These are phyloP conservation scores for Callyntrura guangdongensis DNA, from an alignment of 2,888 invertebrate species.

Conservation along the genomic window DNA sequence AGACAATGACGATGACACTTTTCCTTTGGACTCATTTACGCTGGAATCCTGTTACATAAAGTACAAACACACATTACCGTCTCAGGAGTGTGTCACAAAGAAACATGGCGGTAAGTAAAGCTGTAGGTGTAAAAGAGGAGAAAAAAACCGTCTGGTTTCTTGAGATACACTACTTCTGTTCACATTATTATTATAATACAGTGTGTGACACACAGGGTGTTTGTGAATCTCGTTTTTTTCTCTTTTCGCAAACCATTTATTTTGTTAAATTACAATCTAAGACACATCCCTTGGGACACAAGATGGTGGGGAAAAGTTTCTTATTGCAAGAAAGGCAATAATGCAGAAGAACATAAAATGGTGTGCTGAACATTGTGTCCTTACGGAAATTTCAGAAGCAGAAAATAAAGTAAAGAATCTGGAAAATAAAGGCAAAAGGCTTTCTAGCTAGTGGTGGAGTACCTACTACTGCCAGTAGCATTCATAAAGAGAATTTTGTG, in stretches of 20 bases:
- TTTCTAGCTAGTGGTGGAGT: background rate
- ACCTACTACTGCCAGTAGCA: no score
- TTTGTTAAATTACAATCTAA: slow-evolving; percentile 52
- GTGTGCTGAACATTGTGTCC: background rate
- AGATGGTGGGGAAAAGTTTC: slow-evolving; percentile 23
- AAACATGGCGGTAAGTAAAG: background rate
- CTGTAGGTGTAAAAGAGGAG: background rate
- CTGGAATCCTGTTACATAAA: background rate
- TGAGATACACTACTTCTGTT: background rate
- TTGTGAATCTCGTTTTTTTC: slow-evolving; percentile 25
- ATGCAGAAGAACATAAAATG: background rate
- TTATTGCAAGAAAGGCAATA: background rate
- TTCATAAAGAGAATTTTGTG: background rate
- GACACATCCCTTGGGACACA: slow-evolving; percentile 28
- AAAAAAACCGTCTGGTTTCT: slow-evolving; percentile 5
- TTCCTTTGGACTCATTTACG: background rate
- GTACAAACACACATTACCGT: background rate
- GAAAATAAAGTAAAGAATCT: slow-evolving; percentile 27
- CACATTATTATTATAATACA: slow-evolving; percentile 33
- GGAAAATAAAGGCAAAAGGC: slow-evolving; percentile 17
- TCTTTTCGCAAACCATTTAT: slow-evolving; percentile 47
- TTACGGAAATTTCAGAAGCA: background rate
- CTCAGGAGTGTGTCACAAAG: background rate
- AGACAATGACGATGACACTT: slow-evolving; percentile 14
- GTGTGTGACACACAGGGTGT: slow-evolving; percentile 28